These are phyloP conservation scores for Bufo bufo DNA, from an alignment of 2,113 vertebrate species.

Conservation along the genomic window DNA sequence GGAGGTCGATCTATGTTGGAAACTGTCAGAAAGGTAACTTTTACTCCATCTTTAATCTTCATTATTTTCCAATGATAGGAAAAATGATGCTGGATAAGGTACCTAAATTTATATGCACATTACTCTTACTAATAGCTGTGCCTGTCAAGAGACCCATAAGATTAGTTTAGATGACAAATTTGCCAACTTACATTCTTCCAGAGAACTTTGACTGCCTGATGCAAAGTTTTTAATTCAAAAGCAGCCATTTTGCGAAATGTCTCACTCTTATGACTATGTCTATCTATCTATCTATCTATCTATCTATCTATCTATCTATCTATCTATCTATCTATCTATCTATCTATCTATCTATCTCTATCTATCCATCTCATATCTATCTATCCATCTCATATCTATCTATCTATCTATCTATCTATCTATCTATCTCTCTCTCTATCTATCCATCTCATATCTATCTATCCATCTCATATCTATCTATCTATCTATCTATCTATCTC, in stretches of 20 bases:
- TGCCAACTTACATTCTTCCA: constrained; percentile 18
- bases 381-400: too few species aligned
- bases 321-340: too few species aligned
- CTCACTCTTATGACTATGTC: background rate
- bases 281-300: too few species aligned
- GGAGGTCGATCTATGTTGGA: constrained; percentile 97
- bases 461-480: too few species aligned
- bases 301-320: too few species aligned
- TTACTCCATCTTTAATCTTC: background rate
- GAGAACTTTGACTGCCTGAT: constrained; percentile 40
- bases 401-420: too few species aligned
- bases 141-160: constrained; percentile 36
- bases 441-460: too few species aligned
- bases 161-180: constrained; percentile 35
- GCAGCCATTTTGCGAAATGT: background rate
- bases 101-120: background rate
- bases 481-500: too few species aligned
- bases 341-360: too few species aligned
- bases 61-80: background rate
- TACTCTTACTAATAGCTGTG: background rate
- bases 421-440: too few species aligned
- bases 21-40: constrained; percentile 92
- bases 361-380: too few species aligned
- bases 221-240: background rate
- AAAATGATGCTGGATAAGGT: background rate